A percentile compares a stretch with the other conserved stretches of the same genome.
Conservation (phyloP, 2,113 vertebrate species). For the Rattus norvegicus region GRCr8 NC_086028.1:59845501-59846000, state of each 20-base stretch:
- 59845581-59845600: neutral
- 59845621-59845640: neutral
- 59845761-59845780: neutral
- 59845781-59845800: neutral
- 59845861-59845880: neutral
- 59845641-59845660: neutral
- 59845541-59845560: neutral
- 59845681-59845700: neutral
- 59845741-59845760: neutral
- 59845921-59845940: neutral
- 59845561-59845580: too few species aligned
- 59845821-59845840: neutral
- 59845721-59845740: neutral
- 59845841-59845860: neutral
- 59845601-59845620: rapidly evolving
- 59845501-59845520: neutral
- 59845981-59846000: neutral
- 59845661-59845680: neutral
- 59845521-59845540: neutral
- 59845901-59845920: neutral
- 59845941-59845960: neutral
- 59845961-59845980: neutral
- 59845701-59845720: neutral
- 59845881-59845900: neutral
- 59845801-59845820: neutral